Conservation (phyloP, 2,113 vertebrate species). For the Ptilorrhoa leucosticta region DNA sequence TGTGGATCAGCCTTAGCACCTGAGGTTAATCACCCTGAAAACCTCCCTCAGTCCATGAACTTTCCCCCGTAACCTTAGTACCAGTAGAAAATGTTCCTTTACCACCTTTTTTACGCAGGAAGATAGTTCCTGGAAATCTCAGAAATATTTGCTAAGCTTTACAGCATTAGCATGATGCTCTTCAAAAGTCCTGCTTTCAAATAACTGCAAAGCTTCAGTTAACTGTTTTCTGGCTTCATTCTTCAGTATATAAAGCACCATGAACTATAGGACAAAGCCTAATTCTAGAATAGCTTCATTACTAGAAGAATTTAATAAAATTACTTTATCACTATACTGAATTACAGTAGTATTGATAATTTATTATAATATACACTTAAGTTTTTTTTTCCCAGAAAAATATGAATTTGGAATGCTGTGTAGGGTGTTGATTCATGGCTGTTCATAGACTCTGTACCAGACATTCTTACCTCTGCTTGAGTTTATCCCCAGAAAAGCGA, state of each 20-base stretch:
- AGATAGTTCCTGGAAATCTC: not conserved
- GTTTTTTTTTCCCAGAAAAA: not conserved
- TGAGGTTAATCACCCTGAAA: not conserved
- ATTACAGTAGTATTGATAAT: not conserved
- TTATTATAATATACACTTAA: not conserved
- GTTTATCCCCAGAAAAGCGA: not conserved
- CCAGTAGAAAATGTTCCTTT: slow-evolving; percentile 3
- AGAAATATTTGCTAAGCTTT: not conserved
- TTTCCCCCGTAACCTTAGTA: not conserved
- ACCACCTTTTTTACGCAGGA: not conserved
- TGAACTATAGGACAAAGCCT: not conserved
- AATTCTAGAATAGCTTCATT: not conserved
- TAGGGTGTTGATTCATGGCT: not conserved
- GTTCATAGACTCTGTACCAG: not conserved
- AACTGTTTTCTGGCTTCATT: not conserved
- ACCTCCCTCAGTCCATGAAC: not conserved
- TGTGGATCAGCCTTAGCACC: not conserved
- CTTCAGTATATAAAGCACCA: not conserved
- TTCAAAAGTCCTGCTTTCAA: not conserved
- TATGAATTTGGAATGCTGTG: not conserved
- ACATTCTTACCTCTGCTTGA: not conserved
- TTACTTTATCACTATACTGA: not conserved
- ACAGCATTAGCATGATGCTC: not conserved
- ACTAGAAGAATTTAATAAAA: not conserved
- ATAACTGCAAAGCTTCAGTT: not conserved